Evolutionary conservation across 2,797 vertebrate genomes (phyloP), one percentile per base, ranked within the genome.

Genomic region (Onychomys torridus): DNA sequence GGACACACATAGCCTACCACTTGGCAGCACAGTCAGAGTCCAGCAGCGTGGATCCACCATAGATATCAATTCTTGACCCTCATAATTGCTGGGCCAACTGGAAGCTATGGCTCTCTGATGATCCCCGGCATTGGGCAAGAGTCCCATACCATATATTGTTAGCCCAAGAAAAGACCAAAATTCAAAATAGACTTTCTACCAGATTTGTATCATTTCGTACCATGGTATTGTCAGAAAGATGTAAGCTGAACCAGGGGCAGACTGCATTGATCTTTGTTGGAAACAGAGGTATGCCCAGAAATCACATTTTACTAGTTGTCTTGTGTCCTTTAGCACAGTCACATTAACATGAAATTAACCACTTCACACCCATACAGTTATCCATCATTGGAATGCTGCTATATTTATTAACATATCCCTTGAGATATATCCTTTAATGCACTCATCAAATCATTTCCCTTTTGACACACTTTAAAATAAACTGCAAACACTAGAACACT

Each of bases 401-500:
- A 1, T 59, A 34, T 71, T 83, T 55, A 40, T 67, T 88, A 92
- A 61, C 29, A 23, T 37, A 17, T 52, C 16, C 65, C 1, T 34
- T 59, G 55, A 65, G 34, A 25, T 91, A 46, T 7, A 27, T 73
- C 17, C 14, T 13, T 79, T 27, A 91, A 11, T 34, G n/a, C 5
- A 81, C 59, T 76, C 46, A 86, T n/a, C 61, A 78, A 89, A 78
- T 6, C 7, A 65, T 49, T 91, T 40, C 49, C 76, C 96, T 85
- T 37, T 37, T 84, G 57, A 78, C 25, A 91, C 21, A 73, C 52
- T 88, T 96, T 82, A 82, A 95, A 93, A 78, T 90, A 88, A 89
- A 79, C 71, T 73, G 43, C 55, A 55, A 23, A 75, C 4, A 32
- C 32, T 16, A 29, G 29, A 95, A 73, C 6, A 43, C 32, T 40